Base-by-base conservation (phyloP, 2,888 invertebrate genomes). In the Cosmorhoe ocellata region DNA sequence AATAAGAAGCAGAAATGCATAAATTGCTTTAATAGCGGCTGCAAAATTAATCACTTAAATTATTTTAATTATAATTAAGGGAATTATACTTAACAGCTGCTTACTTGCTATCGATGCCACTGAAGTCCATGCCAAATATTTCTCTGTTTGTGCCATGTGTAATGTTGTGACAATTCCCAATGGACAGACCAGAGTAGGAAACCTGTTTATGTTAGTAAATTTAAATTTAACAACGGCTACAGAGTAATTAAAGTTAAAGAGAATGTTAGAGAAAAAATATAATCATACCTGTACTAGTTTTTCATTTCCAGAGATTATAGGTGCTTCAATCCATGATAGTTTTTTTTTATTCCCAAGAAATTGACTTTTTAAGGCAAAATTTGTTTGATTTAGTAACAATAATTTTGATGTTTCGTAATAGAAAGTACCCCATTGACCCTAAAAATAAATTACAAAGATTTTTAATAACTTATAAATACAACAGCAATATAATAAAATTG, bases 261-360 rank as follows among this genome's bases (percentile, higher is more conserved):
- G 18, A 24, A 24, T 6, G 24, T 7, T 5, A 24, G 7, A 7
- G 1, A 24, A 6, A 24, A 5, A 6, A 24, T 1, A 24, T 24
- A 24, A 24, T 24, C 6, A 18, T 41, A 81, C 81, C 72, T 79
- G 72, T 5, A 79, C 69, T 12, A 67, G 32, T 24, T 53, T 62
- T 0, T 60, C 69, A 11, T 33, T 63, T 2, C 58, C 27, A 24
- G 45, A 22, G 7, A 52, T 28, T 33, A 54, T 26, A 11, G 75
- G 51, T 0, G 76, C 70, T 78, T 96, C 93, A 3, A 93, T 74
- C 96, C 96, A 97, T n/a, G 83, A 85, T 0, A 97, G 72, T 36
- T 93, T 93, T 5, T 94, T 93, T 24, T 96, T 81, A 69, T 96
- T 95, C 11, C 95, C 95, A 46, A 92, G 83, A 0, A 92, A 88